A percentile compares a stretch with the other conserved stretches of the same genome.
These are phyloP conservation scores for Meda fulgida DNA, from an alignment of 2,797 vertebrate genomes.

Conservation along the genomic window DNA sequence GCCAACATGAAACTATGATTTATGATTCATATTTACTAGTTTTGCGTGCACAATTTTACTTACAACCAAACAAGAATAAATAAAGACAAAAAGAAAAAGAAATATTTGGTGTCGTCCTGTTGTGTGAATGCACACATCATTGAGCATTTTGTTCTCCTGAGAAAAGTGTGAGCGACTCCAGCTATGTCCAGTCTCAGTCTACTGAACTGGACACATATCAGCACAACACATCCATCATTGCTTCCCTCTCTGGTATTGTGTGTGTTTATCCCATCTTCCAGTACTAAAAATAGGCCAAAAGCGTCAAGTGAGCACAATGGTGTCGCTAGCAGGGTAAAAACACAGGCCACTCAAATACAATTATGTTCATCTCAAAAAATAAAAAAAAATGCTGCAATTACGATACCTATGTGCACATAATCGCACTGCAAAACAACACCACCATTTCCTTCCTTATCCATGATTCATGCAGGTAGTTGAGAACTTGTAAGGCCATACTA, in stretches of 20 bases:
- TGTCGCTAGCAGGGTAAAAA: constrained; percentile 11
- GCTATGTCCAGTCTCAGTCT: constrained; percentile 81
- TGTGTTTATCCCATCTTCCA: constrained; percentile 29
- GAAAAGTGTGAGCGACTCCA: constrained; percentile 68
- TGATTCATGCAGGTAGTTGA: neutral
- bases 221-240: constrained; percentile 67
- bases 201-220: constrained; percentile 76
- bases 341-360: constrained; percentile 19
- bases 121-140: constrained; percentile 16
- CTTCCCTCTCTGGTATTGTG: constrained; percentile 72
- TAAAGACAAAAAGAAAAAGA: neutral
- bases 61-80: neutral
- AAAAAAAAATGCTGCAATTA: neutral
- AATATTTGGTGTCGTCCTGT: neutral
- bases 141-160: constrained; percentile 36
- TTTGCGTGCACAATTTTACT: neutral
- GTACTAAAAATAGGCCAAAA: constrained; percentile 47
- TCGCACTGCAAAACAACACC: neutral
- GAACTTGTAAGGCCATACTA: constrained; percentile 11
- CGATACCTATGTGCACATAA: neutral
- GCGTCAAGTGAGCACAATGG: constrained; percentile 26
- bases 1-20: neutral
- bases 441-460: neutral
- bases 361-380: neutral
- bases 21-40: neutral